phyloP scores from a whole-genome alignment of 2,888 invertebrate genomes.

The Gandaritis pyraliata region DNA sequence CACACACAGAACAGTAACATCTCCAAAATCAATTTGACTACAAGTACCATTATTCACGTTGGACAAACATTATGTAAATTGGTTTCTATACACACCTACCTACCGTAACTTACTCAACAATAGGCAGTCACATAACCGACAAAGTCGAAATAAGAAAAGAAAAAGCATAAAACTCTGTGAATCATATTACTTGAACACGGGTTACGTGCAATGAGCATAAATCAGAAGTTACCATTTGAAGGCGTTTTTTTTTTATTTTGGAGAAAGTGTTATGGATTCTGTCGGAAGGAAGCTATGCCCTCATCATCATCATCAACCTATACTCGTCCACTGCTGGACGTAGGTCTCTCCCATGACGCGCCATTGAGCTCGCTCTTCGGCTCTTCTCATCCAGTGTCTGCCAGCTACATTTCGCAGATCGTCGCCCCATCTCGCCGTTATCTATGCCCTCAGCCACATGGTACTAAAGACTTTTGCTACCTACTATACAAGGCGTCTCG shows the following conservation, averaged over 20 bases:
- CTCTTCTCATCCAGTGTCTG: no score
- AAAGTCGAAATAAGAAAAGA: conserved; percentile 40
- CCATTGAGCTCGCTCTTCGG: no score
- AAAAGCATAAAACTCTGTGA: conserved; percentile 44
- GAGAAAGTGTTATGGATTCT: conserved; percentile 2
- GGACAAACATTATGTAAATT: conserved; percentile 42
- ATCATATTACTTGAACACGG: conserved; percentile 38
- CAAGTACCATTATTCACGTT: conserved; percentile 38
- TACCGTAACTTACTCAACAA: conserved; percentile 42
- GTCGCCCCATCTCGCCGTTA: no score
- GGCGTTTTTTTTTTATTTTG: conserved; percentile 8
- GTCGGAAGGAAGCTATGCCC: neutral
- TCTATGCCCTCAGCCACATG: no score
- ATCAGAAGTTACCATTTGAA: conserved; percentile 20
- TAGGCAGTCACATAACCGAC: conserved; percentile 38
- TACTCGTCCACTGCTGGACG: no score
- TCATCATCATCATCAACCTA: no score
- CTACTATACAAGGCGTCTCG: no score
- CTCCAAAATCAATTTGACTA: conserved; percentile 36
- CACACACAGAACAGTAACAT: conserved; percentile 23
- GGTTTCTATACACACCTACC: conserved; percentile 38
- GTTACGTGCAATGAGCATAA: conserved; percentile 38
- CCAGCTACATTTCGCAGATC: no score
- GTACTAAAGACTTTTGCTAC: no score
- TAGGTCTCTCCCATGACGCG: no score